phyloP scores from a whole-genome alignment of 2,888 invertebrate genomes.

The Leucania comma region DNA sequence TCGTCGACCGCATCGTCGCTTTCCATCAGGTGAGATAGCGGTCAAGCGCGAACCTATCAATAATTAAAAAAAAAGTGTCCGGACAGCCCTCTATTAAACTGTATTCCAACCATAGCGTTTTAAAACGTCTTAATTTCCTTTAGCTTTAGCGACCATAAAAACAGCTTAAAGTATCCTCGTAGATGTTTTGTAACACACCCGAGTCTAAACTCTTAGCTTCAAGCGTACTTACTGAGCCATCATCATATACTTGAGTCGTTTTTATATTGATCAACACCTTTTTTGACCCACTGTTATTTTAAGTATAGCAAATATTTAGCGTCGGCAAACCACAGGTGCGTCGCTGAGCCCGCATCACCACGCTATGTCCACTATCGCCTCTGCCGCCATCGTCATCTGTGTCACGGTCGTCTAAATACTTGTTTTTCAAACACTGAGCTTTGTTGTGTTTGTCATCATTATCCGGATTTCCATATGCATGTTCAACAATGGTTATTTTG shows the following conservation, averaged over 20 bases:
- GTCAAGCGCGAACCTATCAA: no score
- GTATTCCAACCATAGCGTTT: background rate
- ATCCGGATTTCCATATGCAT: conserved; percentile 37
- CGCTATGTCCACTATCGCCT: conserved; percentile 10
- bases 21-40: no score
- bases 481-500: conserved; percentile 30
- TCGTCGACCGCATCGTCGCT: no score
- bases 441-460: conserved; percentile 39
- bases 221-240: background rate
- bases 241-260: conserved; percentile 6
- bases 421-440: conserved; percentile 23
- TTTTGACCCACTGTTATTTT: conserved; percentile 15
- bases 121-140: background rate
- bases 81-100: background rate
- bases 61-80: no score
- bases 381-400: conserved; percentile 33
- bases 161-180: background rate
- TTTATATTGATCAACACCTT: conserved; percentile 2
- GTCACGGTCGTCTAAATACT: conserved; percentile 54
- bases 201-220: background rate
- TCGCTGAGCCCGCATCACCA: conserved; percentile 8
- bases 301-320: conserved; percentile 25
- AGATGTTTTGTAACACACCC: background rate
- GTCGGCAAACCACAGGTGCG: conserved; percentile 27
- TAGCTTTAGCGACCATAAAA: background rate